A percentile compares a stretch with the other conserved stretches of the same genome.
Conservation (phyloP, 2,113 vertebrate genomes). For the Colius striatus region DNA sequence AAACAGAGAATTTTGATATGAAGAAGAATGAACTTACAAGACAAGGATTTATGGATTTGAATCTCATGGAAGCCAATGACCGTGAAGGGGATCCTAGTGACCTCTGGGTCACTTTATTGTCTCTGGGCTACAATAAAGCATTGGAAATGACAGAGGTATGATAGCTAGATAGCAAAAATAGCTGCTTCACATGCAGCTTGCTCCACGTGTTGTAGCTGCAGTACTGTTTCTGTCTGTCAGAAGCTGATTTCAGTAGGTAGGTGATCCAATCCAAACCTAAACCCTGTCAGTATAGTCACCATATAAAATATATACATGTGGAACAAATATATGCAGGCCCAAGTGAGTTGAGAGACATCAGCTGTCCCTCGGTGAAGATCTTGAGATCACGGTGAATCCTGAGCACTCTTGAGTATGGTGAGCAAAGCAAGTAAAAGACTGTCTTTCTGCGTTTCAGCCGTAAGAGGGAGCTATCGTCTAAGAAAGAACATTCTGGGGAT, state of each 20-base stretch:
- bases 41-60: slow-evolving; percentile 93
- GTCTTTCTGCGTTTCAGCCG: slow-evolving; percentile 2
- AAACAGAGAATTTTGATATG: slow-evolving; percentile 91
- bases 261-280: not conserved
- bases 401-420: not conserved
- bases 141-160: slow-evolving; percentile 88
- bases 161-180: not conserved
- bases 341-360: not conserved
- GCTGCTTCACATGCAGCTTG: not conserved
- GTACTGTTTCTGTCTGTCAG: not conserved
- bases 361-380: not conserved
- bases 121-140: slow-evolving; percentile 90
- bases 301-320: not conserved
- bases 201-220: not conserved
- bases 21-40: slow-evolving; percentile 90
- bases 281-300: not conserved
- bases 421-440: not conserved
- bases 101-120: slow-evolving; percentile 89
- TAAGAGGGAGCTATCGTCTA: slow-evolving; percentile 48
- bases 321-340: not conserved
- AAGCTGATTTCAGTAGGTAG: not conserved
- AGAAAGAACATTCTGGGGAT: not conserved
- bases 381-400: not conserved
- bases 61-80: slow-evolving; percentile 93
- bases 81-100: slow-evolving; percentile 86